Conservation (phyloP, 2,113 vertebrate genomes). For the Oxygymnocypris stewartii region DNA sequence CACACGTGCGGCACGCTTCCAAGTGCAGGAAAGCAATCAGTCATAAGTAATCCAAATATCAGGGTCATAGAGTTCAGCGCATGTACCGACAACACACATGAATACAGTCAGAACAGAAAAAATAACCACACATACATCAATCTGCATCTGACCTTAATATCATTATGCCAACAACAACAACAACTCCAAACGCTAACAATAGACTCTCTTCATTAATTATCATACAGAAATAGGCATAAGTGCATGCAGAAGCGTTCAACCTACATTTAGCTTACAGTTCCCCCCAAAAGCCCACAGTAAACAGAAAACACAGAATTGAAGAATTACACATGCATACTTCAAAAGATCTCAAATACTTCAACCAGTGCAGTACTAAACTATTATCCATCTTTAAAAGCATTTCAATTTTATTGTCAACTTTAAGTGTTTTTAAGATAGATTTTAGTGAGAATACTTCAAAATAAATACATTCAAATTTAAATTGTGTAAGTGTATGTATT, state of each 20-base stretch:
- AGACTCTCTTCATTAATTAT: background rate
- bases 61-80: conserved; percentile 5
- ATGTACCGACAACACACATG: background rate
- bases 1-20: background rate
- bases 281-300: background rate
- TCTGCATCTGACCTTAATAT: conserved; percentile 18
- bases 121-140: conserved; percentile 15
- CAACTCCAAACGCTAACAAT: background rate
- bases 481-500: background rate
- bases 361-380: background rate
- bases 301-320: background rate
- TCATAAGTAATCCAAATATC: conserved; percentile 20
- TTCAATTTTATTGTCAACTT: background rate
- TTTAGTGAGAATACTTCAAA: background rate
- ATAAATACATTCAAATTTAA: background rate
- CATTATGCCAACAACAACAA: background rate
- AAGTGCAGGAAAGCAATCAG: background rate
- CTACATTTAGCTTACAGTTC: background rate
- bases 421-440: background rate
- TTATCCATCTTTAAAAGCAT: background rate
- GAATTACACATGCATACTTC: conserved; percentile 1
- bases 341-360: background rate
- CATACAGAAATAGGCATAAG: conserved; percentile 4
- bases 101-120: background rate
- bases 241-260: background rate